Evolutionary conservation across 2,797 vertebrate genomes (phyloP), one percentile per base, ranked within the genome.

Genomic region (Erethizon dorsatum): DNA sequence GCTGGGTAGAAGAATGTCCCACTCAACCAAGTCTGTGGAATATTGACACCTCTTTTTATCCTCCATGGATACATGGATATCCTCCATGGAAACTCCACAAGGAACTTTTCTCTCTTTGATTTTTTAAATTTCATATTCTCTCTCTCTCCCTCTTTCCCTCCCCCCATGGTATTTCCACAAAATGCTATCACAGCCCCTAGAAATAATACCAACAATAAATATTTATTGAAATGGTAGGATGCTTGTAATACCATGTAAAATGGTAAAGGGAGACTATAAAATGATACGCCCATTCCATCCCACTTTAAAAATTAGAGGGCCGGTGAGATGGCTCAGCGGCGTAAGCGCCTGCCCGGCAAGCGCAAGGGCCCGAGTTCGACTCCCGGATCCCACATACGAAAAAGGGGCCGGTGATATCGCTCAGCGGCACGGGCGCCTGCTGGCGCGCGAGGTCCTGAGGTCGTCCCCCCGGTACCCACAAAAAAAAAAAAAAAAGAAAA

Each of bases 171-270:
- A 37, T 86, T 61, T 87, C 28, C 47, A 59, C 26, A 77, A 1
- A 67, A 88, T 41, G 28, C 50, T 73, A 85, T 6, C 67, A 14
- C 6, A 41, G 9, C 2, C 54, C 69, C 71, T 57, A 52, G 79
- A 94, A 92, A 83, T 77, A 11, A 69, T 28, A 41, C 24, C 33
- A 52, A 69, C 87, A 59, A 65, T n/a, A 31, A 80, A 31, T 47
- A 69, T n/a, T 92, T 77, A 79, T 33, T 61, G 20, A 85, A 92
- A 90, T 7, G 31, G 61, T 92, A 96, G 61, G 33, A 63, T 26
- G 18, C 7, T 91, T 63, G n/a, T 88, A 79, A 56, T 45, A 87
- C 47, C 26, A 79, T 2, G 14, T 47, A 63, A 63, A 69, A 17
- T 61, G 24, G 54, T 6, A 93, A 85, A 94, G 77, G 59, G 54